A percentile compares a stretch with the other conserved stretches of the same genome.
phyloP scores from a whole-genome alignment of 1,140 invertebrate genomes.

The Drosophila leontia region DNA sequence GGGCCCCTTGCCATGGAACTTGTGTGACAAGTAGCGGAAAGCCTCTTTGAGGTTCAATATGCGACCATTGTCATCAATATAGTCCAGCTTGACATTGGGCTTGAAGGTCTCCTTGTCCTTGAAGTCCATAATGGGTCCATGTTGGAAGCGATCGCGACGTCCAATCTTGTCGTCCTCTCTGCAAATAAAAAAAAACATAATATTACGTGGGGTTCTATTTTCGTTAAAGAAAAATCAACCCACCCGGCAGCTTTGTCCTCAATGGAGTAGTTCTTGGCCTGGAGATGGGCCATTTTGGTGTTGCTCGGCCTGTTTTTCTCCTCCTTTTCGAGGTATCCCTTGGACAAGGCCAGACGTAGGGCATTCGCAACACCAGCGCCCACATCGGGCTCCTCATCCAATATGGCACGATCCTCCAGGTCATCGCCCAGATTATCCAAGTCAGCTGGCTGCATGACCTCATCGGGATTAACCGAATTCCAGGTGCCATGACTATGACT shows the following conservation, averaged over 20 bases:
- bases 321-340: conserved; percentile 97
- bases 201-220: not conserved
- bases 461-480: conserved; percentile 86
- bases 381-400: conserved; percentile 98
- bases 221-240: conserved; percentile 47
- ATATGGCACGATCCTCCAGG: conserved; percentile 89
- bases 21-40: conserved; percentile 97
- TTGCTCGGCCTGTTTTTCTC: conserved; percentile 90
- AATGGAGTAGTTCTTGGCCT: conserved; percentile 97
- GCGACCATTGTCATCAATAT: conserved; percentile 97
- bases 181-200: conserved; percentile 26
- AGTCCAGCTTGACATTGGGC: conserved; percentile 98
- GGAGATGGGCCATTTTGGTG: conserved; percentile 90
- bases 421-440: conserved; percentile 81
- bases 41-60: conserved; percentile 97
- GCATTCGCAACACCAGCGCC: conserved; percentile 96
- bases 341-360: conserved; percentile 95
- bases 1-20: conserved; percentile 99
- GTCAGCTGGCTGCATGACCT: conserved; percentile 71
- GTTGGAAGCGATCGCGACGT: conserved; percentile 90
- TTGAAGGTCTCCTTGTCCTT: conserved; percentile 97
- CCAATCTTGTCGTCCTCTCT: conserved; percentile 94
- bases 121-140: conserved; percentile 95
- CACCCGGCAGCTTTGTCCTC: conserved; percentile 97
- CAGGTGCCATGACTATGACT: conserved; percentile 81